A percentile compares a stretch with the other conserved stretches of the same genome.
These are phyloP conservation scores for Diabrotica virgifera DNA, from an alignment of 1,140 invertebrate species.

Conservation along the genomic window DNA sequence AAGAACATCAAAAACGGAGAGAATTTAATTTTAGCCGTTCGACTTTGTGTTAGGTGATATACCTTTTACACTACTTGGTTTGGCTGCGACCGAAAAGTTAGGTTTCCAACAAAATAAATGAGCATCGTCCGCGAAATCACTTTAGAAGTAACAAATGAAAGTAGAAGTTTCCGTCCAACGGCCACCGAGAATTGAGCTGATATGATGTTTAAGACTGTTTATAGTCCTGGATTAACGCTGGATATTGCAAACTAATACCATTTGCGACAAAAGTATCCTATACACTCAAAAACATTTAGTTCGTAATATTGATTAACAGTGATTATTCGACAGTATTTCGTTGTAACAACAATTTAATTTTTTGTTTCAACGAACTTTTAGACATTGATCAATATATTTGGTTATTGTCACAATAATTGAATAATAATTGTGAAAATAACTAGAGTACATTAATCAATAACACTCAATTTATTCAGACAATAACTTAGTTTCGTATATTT, in stretches of 20 bases:
- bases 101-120: constrained; percentile 24
- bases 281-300: too few species aligned
- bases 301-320: too few species aligned
- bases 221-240: neutral
- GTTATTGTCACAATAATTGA: too few species aligned
- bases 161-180: constrained; percentile 23
- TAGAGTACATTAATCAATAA: too few species aligned
- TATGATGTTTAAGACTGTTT: neutral
- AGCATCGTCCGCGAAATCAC: constrained; percentile 27
- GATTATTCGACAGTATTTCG: too few species aligned
- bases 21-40: neutral
- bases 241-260: neutral
- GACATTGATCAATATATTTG: too few species aligned
- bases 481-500: too few species aligned
- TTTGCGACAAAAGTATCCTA: too few species aligned
- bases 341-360: too few species aligned
- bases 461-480: too few species aligned
- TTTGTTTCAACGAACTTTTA: too few species aligned
- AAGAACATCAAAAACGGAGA: neutral
- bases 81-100: neutral
- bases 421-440: too few species aligned
- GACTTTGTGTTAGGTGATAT: neutral
- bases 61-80: neutral
- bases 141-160: constrained; percentile 29
- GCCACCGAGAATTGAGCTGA: neutral